Conservation (phyloP, 1,140 invertebrate species). For the Centruroides vittatus region DNA sequence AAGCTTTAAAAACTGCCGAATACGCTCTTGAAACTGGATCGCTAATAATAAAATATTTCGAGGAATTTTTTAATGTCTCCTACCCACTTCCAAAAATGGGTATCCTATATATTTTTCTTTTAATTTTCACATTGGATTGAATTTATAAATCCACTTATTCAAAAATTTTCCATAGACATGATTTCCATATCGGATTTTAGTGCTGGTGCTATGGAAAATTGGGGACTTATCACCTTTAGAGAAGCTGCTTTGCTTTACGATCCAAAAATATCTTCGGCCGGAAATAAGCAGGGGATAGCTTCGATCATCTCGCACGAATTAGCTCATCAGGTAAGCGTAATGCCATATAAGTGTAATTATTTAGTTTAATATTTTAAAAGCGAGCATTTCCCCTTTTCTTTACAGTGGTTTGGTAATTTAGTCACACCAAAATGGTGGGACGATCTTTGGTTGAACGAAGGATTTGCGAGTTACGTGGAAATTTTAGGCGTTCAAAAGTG, state of each 20-base stretch:
- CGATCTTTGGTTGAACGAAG: slow-evolving; percentile 75
- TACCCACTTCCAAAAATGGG: slow-evolving; percentile 72
- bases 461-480: slow-evolving; percentile 67
- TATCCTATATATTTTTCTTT: slow-evolving; percentile 21
- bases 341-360: no score
- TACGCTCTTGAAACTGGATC: slow-evolving; percentile 62
- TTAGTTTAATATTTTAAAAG: no score
- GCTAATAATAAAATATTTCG: slow-evolving; percentile 63
- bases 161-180: slow-evolving; percentile 8
- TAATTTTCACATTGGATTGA: slow-evolving; percentile 7
- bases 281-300: slow-evolving; percentile 53
- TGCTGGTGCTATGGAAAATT: slow-evolving; percentile 82
- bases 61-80: slow-evolving; percentile 65
- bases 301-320: slow-evolving; percentile 76
- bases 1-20: slow-evolving; percentile 58
- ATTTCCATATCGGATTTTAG: slow-evolving; percentile 63
- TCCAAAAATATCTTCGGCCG: slow-evolving; percentile 47
- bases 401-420: slow-evolving; percentile 74
- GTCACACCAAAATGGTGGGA: slow-evolving; percentile 48
- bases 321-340: slow-evolving; percentile 56
- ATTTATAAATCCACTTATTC: slow-evolving; percentile 6
- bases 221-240: slow-evolving; percentile 73
- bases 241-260: slow-evolving; percentile 63
- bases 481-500: slow-evolving; percentile 55
- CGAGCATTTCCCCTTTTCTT: slow-evolving; percentile 1